Evolutionary conservation across 2,888 invertebrate genomes (phyloP), one percentile per base, ranked within the genome.

Genomic region (Heliconius aoede): DNA sequence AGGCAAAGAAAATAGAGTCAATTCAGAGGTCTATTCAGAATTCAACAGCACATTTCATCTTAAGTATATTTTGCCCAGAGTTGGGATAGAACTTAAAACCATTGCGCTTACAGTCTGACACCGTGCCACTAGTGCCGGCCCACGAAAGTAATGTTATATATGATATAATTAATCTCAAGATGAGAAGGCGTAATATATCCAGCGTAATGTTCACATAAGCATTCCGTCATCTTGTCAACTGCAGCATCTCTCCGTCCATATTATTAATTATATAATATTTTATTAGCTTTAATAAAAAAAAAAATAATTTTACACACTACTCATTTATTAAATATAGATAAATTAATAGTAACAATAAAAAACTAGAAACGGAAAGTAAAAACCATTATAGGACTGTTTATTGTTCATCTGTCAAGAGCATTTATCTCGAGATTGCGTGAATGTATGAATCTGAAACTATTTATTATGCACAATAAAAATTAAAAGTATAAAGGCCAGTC

Each of bases 111-210:
- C 58, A 24, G 4, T 13, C 60, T 11, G n/a, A 18, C 9, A 13
- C 58, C n/a, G 24, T 2, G n/a, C 55, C 9, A 55, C n/a, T 18
- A 55, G n/a, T n/a, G n/a, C n/a, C n/a, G 8, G 13, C 24, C 58
- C 24, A 4, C 24, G 4, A 24, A 24, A 58, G 8, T 58, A 58
- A 58, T 24, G 3, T 11, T 58, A 58, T 58, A 58, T 24, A 9
- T 24, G 11, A 55, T 58, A 58, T 26, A 64, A 64, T 64, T 64
- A 64, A 64, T 64, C 62, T n/a, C n/a, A 64, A 30, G 62, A 30
- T n/a, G 32, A 64, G n/a, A 30, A 32, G 32, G 62, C n/a, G n/a
- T n/a, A 4, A 62, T 64, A 30, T 32, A n/a, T 21, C 62, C 30
- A n/a, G 64, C 1, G 64, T 64, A 64, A 32, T 36, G n/a, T 64